phyloP scores from a whole-genome alignment of 2,888 invertebrate genomes.

The Meganola albula region DNA sequence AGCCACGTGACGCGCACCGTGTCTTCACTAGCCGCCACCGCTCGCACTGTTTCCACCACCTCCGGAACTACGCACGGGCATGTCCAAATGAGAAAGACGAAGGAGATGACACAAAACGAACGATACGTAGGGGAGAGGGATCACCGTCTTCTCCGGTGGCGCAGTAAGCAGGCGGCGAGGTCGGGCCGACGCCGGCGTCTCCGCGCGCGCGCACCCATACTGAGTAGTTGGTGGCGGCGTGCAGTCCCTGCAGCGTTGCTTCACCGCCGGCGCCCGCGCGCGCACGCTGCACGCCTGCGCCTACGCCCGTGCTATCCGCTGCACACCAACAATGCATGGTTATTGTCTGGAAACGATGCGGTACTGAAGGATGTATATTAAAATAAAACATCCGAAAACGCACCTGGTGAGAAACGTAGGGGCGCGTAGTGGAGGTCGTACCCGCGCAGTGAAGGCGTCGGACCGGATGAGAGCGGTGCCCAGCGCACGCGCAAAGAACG shows the following conservation, averaged over 20 bases:
- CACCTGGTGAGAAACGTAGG: slow-evolving; percentile 35
- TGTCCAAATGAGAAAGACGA: background rate
- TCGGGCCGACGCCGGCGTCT: slow-evolving; percentile 85
- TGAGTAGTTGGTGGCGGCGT: slow-evolving; percentile 89
- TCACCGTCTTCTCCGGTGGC: slow-evolving; percentile 87
- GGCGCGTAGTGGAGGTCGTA: slow-evolving; percentile 89
- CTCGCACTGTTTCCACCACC: slow-evolving; percentile 85
- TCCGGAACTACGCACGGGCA: slow-evolving; percentile 80
- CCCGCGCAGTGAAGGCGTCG: slow-evolving; percentile 81
- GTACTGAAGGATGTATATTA: too few relatives aligned
- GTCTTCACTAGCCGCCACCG: slow-evolving; percentile 84
- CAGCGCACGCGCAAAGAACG: slow-evolving; percentile 84
- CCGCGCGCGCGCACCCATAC: slow-evolving; percentile 88
- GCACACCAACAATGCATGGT: too few relatives aligned
- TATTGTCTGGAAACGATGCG: too few relatives aligned
- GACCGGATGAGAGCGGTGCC: slow-evolving; percentile 78
- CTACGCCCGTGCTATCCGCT: slow-evolving; percentile 7
- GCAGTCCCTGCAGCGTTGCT: slow-evolving; percentile 82
- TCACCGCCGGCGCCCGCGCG: slow-evolving; percentile 33
- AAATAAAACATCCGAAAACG: slow-evolving; percentile 23
- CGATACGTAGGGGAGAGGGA: too few relatives aligned
- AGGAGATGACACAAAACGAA: too few relatives aligned
- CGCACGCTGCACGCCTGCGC: slow-evolving; percentile 20
- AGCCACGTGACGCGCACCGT: slow-evolving; percentile 90
- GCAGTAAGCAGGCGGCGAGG: slow-evolving; percentile 84